Base-by-base conservation (phyloP, 2,888 invertebrate genomes). In the Agrypnus murinus region DNA sequence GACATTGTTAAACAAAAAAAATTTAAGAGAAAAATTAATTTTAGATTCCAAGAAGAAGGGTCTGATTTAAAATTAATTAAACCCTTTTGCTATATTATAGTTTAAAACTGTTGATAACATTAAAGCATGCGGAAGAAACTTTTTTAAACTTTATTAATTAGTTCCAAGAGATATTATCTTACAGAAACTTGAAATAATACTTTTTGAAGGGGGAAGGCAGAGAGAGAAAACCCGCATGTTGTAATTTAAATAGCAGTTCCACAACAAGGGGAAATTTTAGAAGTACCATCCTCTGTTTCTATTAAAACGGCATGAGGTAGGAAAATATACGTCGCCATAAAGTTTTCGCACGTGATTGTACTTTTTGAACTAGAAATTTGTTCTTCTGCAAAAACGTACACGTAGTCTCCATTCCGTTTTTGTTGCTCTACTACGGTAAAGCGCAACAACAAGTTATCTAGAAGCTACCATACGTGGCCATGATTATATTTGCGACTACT, bases 291-390 rank as follows among this genome's bases (percentile, higher is more conserved):
- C 40, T 48, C 55, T 32, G 15, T 63, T 69, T 55, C 34, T 45
- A 65, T 65, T 65, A 65, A 65, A 70, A 32, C 53, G 34, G 25
- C 46, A 65, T 62, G 60, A 65, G 65, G 45, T 60, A 50, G 45
- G 64, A 60, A 65, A 53, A 70, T 60, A 65, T 36, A 60, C 31
- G 69, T 32, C 25, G 53, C 43, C 55, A 53, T 70, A 70, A 65
- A 70, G 46, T 43, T 67, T 67, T 53, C 58, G 60, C 50, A 67
- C 67, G 67, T 60, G 62, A 69, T 65, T 59, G 58, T 59, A 58
- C 58, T 58, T 65, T 69, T 46, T 48, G 15, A 65, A 53, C 32
- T 12, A 36, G 53, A 38, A 25, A 67, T 60, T 60, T 60, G 53
- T 19, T 65, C 9, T 25, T 10, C 8, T 5, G 14, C n/a, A 40